phyloP scores from a whole-genome alignment of 2,113 vertebrate genomes.

The Eudyptes chrysolophus region DNA sequence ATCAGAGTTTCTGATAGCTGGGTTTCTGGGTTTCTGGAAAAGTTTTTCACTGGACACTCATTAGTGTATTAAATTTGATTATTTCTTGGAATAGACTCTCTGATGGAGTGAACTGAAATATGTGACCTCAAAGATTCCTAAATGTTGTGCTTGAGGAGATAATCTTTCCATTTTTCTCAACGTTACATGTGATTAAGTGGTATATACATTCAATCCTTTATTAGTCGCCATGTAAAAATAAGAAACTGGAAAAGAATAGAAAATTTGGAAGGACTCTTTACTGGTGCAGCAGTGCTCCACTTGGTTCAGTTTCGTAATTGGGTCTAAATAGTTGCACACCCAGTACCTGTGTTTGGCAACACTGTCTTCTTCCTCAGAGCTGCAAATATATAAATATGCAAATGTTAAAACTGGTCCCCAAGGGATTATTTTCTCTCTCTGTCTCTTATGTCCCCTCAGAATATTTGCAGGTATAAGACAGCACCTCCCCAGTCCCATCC shows the following conservation, averaged over 20 bases:
- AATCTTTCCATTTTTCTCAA: background rate
- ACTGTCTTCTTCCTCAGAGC: background rate
- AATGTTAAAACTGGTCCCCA: too few species aligned
- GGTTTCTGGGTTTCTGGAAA: background rate
- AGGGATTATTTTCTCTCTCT: too few species aligned
- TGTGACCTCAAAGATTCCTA: background rate
- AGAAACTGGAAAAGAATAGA: background rate
- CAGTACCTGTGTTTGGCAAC: background rate
- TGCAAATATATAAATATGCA: background rate
- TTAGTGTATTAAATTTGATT: background rate
- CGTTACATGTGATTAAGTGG: rapidly evolving
- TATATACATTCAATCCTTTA: too few species aligned
- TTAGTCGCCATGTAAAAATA: background rate
- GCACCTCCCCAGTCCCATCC: background rate
- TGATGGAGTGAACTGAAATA: background rate
- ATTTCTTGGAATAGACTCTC: background rate
- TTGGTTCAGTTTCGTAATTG: background rate
- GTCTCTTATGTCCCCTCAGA: background rate
- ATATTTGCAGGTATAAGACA: background rate
- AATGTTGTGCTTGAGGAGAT: background rate
- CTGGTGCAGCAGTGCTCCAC: background rate
- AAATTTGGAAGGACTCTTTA: too few species aligned
- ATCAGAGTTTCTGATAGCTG: background rate
- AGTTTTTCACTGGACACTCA: background rate
- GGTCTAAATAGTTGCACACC: background rate